Evolutionary conservation across 2,797 vertebrate genomes (phyloP).

Genomic region (Phoxinus dragarum): DNA sequence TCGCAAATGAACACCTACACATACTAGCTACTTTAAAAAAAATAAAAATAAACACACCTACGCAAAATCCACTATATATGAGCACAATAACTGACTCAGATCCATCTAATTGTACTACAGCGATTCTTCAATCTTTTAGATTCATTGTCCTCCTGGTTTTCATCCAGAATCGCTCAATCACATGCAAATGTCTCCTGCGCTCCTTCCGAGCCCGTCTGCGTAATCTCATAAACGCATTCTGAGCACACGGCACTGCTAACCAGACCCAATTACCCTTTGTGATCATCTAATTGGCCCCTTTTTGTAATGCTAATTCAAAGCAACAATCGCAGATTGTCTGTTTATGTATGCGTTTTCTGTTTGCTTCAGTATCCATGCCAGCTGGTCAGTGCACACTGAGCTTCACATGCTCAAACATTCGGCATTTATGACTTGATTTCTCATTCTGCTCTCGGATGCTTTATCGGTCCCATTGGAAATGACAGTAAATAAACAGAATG

Average conservation of each 20-base stretch:
- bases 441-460: constrained; percentile 47
- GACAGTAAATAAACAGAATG: constrained; percentile 48
- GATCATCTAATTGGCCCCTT: constrained; percentile 39
- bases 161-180: constrained; percentile 51
- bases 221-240: constrained; percentile 60
- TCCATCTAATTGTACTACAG: constrained; percentile 11
- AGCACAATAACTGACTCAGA: constrained; percentile 1
- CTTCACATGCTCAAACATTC: constrained; percentile 1
- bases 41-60: neutral
- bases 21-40: neutral
- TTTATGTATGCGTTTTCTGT: constrained; percentile 32
- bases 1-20: neutral
- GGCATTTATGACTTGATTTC: constrained; percentile 22
- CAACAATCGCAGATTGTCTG: constrained; percentile 38
- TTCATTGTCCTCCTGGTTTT: constrained; percentile 33
- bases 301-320: constrained; percentile 51
- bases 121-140: constrained; percentile 26
- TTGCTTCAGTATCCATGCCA: constrained; percentile 43
- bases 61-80: neutral
- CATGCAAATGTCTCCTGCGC: constrained; percentile 56
- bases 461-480: constrained; percentile 54
- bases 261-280: constrained; percentile 53
- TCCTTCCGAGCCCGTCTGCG: constrained; percentile 35
- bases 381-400: neutral
- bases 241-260: constrained; percentile 43